Conservation (phyloP, 2,888 invertebrate species). For the Mesodorylaimus sp. region DNA sequence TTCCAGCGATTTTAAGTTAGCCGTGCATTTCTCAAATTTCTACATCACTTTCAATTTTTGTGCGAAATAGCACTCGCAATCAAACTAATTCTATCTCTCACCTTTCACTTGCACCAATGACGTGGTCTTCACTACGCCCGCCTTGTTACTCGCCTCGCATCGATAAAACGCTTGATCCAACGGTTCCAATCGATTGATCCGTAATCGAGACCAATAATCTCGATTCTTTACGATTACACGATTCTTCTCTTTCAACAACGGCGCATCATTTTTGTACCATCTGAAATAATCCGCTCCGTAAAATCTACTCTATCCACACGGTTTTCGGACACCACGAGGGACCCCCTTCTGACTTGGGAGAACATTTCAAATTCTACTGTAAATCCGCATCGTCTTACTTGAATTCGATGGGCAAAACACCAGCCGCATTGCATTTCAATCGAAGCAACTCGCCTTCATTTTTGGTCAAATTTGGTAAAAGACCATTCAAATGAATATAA, state of each 20-base stretch:
- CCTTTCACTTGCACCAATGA: background rate
- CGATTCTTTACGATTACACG: background rate
- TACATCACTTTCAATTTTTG: too few relatives aligned
- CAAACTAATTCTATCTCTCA: too few relatives aligned
- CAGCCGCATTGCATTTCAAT: slow-evolving; percentile 25
- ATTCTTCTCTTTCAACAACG: background rate
- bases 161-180: slow-evolving; percentile 45
- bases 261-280: slow-evolving; percentile 14
- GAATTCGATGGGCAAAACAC: slow-evolving; percentile 23
- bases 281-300: too few relatives aligned
- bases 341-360: too few relatives aligned
- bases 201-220: slow-evolving; percentile 3
- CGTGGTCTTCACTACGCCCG: slow-evolving; percentile 39
- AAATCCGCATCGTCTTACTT: too few relatives aligned
- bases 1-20: too few relatives aligned
- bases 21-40: too few relatives aligned
- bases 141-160: slow-evolving; percentile 41
- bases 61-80: too few relatives aligned
- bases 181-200: slow-evolving; percentile 41
- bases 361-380: too few relatives aligned
- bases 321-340: too few relatives aligned
- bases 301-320: too few relatives aligned
- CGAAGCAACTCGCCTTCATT: slow-evolving; percentile 22
- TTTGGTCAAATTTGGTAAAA: slow-evolving; percentile 21
- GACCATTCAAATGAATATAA: slow-evolving; percentile 23